A percentile compares a stretch with the other conserved stretches of the same genome.
phyloP scores from a whole-genome alignment of 2,888 invertebrate genomes.

The Eupithecia subfuscata region DNA sequence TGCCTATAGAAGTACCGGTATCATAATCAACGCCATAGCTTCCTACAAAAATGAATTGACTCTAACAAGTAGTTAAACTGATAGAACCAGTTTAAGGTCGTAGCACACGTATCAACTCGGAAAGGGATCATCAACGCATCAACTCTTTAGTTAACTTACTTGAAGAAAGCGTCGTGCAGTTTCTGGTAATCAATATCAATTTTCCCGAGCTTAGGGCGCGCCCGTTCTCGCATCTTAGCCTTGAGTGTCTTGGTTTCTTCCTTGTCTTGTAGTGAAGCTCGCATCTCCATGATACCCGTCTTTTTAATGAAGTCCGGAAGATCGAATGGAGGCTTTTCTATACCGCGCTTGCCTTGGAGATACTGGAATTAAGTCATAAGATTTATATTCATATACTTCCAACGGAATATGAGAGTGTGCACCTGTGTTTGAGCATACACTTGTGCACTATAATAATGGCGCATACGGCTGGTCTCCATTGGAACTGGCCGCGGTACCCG shows the following conservation, averaged over 20 bases:
- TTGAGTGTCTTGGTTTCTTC: constrained; percentile 97
- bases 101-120: too few relatives aligned
- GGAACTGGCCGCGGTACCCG: too few relatives aligned
- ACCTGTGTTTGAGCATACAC: too few relatives aligned
- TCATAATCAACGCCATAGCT: too few relatives aligned
- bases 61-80: not conserved
- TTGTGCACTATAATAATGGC: too few relatives aligned
- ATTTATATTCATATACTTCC: too few relatives aligned
- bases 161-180: constrained; percentile 99
- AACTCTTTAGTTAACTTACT: constrained; percentile 77
- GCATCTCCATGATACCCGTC: constrained; percentile 99
- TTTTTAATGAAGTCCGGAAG: constrained; percentile 99
- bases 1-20: too few relatives aligned
- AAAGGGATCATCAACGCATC: too few relatives aligned
- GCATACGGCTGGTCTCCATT: too few relatives aligned
- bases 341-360: constrained; percentile 98
- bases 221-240: constrained; percentile 98
- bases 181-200: constrained; percentile 99
- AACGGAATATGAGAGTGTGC: too few relatives aligned
- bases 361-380: constrained; percentile 75
- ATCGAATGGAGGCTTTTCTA: constrained; percentile 99
- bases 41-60: not conserved
- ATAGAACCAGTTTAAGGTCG: not conserved
- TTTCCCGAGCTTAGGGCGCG: constrained; percentile 98
- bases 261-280: constrained; percentile 98